Conservation (phyloP, 2,797 vertebrate genomes). For the Alca torda region DNA sequence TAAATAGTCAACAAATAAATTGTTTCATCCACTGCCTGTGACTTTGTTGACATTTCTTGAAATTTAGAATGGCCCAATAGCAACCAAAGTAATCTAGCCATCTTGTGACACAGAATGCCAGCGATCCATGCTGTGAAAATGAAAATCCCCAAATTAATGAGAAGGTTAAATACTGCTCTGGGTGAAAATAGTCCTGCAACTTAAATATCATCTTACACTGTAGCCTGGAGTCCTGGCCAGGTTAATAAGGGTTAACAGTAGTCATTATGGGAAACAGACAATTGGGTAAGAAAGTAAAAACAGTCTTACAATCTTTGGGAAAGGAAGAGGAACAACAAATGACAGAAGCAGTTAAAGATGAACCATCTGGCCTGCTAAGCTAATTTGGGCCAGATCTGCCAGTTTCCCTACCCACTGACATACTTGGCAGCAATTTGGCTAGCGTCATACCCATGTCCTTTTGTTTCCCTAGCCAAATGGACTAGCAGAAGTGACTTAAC, state of each 20-base stretch:
- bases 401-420: not conserved
- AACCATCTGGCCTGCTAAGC: not conserved
- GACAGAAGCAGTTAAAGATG: not conserved
- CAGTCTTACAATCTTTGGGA: not conserved
- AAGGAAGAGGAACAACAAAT: conserved; percentile 29
- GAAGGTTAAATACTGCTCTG: not conserved
- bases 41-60: not conserved
- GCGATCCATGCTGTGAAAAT: not conserved
- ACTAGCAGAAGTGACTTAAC: not conserved
- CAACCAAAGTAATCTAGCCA: not conserved
- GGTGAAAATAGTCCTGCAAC: not conserved
- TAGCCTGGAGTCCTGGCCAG: not conserved
- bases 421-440: not conserved
- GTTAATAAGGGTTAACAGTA: not conserved
- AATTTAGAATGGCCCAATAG: not conserved
- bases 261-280: not conserved
- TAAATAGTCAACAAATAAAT: not conserved
- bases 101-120: not conserved
- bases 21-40: not conserved
- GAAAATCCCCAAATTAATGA: not conserved
- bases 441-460: not conserved
- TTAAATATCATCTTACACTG: not conserved
- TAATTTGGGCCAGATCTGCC: not conserved
- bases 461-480: not conserved
- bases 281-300: conserved; percentile 20